Percentiles rank a stretch among this genome's conserved stretches.
Conservation (phyloP, 2,797 vertebrate species). For the Spinus pinus region DNA sequence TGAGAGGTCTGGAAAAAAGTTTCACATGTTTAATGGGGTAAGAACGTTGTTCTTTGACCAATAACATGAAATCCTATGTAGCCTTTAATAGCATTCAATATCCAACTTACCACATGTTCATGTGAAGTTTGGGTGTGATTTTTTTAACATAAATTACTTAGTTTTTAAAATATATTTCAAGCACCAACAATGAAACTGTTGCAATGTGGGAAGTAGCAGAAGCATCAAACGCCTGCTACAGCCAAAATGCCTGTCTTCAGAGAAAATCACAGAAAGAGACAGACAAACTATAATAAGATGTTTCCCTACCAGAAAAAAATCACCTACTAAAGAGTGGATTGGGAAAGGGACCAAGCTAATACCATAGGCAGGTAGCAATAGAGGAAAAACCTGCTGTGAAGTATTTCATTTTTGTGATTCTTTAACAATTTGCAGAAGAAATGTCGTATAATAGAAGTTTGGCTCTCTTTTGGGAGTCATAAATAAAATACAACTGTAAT, state of each 20-base stretch:
- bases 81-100: background rate
- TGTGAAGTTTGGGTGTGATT: rapidly evolving
- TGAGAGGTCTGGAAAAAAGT: background rate
- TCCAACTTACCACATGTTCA: background rate
- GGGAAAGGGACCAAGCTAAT: background rate
- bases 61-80: background rate
- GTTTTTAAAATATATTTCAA: background rate
- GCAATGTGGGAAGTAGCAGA: background rate
- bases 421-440: constrained; percentile 76
- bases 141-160: background rate
- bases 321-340: background rate
- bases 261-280: background rate
- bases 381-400: constrained; percentile 74
- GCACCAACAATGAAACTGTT: background rate
- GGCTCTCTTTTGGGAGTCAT: constrained; percentile 70
- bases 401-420: constrained; percentile 74
- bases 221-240: background rate
- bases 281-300: background rate
- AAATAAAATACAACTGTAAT: constrained; percentile 74
- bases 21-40: background rate
- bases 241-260: background rate
- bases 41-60: background rate
- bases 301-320: background rate
- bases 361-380: constrained; percentile 38
- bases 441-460: constrained; percentile 69